Conservation (phyloP, 2,113 vertebrate genomes). For the Nycticryphes semicollaris region DNA sequence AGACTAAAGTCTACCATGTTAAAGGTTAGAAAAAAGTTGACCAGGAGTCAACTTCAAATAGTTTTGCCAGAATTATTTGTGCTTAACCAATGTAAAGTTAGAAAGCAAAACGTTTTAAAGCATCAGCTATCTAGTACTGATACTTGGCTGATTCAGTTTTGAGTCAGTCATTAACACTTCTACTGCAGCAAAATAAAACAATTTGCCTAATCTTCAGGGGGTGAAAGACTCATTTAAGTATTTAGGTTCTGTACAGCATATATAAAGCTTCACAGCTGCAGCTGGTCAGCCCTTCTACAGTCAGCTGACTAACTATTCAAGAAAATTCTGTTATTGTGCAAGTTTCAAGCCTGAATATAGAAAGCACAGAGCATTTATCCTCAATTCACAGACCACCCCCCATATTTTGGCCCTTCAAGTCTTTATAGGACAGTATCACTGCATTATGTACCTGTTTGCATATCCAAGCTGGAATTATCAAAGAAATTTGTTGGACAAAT, state of each 20-base stretch:
- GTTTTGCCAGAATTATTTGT: not conserved
- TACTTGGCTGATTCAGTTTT: not conserved
- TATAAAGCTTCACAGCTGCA: not conserved
- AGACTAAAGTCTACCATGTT: not conserved
- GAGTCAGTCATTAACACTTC: not conserved
- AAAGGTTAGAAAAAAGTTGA: not conserved
- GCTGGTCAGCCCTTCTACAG: not conserved
- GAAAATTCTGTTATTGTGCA: not conserved
- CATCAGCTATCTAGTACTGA: not conserved
- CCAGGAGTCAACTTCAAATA: not conserved
- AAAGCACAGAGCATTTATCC: not conserved
- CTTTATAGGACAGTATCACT: not conserved
- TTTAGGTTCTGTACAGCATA: not conserved
- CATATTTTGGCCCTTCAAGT: not conserved
- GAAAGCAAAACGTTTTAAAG: not conserved
- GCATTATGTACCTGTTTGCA: not conserved
- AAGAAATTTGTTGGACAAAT: slow-evolving; percentile 51
- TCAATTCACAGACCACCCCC: not conserved
- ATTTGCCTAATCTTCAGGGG: not conserved
- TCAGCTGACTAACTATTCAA: not conserved
- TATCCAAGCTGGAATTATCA: slow-evolving; percentile 51
- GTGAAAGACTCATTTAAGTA: not conserved
- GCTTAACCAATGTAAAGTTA: not conserved
- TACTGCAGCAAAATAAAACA: not conserved
- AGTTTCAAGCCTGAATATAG: not conserved